Evolutionary conservation across 2,888 invertebrate species (phyloP).

Genomic region (Taphrorychus bicolor): DNA sequence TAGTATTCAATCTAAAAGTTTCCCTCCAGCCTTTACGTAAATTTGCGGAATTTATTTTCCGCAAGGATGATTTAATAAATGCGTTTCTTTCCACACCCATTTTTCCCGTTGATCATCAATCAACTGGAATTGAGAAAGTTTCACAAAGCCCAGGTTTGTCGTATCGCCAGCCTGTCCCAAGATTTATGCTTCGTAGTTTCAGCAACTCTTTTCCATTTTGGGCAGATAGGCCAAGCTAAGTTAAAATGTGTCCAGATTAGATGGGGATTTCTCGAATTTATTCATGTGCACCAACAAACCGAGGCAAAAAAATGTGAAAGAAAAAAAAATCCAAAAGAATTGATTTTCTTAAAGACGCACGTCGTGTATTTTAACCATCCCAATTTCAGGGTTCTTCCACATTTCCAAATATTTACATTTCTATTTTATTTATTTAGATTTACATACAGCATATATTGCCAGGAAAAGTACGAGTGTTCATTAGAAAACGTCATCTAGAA

Average conservation of each 20-base stretch:
- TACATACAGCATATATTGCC: no score
- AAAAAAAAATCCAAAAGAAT: no score
- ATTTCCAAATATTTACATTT: no score
- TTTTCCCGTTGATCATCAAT: constrained; percentile 32
- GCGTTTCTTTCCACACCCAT: constrained; percentile 32
- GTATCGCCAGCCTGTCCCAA: constrained; percentile 27
- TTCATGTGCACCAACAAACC: no score
- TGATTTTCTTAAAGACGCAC: no score
- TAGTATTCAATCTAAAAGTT: constrained; percentile 9
- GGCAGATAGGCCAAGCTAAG: neutral
- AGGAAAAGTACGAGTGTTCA: no score
- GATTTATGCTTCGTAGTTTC: constrained; percentile 27
- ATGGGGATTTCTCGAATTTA: neutral
- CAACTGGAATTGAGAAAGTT: constrained; percentile 38
- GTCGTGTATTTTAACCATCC: no score
- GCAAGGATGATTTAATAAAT: constrained; percentile 34
- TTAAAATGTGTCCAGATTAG: neutral
- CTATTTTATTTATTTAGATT: no score
- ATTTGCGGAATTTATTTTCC: constrained; percentile 27
- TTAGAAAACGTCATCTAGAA: no score
- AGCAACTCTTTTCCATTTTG: constrained; percentile 3
- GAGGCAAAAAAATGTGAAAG: no score
- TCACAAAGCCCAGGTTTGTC: constrained; percentile 33
- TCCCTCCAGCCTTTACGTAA: neutral
- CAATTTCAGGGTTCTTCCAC: no score